Evolutionary conservation across 2,113 vertebrate genomes (phyloP).

Genomic region (Sphyrna mokarran): DNA sequence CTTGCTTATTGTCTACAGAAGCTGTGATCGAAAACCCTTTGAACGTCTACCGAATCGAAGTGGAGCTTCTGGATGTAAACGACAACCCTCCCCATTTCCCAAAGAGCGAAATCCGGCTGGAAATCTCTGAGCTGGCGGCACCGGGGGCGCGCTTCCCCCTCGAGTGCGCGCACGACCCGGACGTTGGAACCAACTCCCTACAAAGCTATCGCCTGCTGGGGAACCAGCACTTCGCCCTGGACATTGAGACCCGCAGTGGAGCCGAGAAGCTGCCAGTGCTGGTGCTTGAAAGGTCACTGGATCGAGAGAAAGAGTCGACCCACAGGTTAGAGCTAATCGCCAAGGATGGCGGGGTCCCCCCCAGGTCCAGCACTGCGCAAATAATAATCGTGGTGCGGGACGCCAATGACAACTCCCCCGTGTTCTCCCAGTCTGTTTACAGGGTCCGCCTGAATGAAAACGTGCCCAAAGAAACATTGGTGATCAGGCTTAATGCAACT

Average conservation of each 20-base stretch:
- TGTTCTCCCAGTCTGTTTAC: slow-evolving; percentile 34
- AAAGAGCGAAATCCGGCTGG: neutral
- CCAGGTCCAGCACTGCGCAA: slow-evolving; percentile 5
- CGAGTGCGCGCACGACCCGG: slow-evolving; percentile 17
- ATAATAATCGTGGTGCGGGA: slow-evolving; percentile 32
- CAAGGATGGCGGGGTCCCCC: slow-evolving; percentile 23
- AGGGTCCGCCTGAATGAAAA: slow-evolving; percentile 29
- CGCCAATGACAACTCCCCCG: slow-evolving; percentile 37
- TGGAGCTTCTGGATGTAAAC: neutral
- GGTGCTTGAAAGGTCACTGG: neutral
- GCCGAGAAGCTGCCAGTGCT: slow-evolving; percentile 24
- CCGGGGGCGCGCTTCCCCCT: slow-evolving; percentile 26
- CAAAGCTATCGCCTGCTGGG: slow-evolving; percentile 16
- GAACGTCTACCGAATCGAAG: slow-evolving; percentile 3
- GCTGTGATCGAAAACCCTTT: slow-evolving; percentile 12
- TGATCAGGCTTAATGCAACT: slow-evolving; percentile 34
- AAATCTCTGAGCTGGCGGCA: neutral
- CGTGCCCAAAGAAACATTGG: slow-evolving; percentile 10
- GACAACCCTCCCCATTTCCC: slow-evolving; percentile 19
- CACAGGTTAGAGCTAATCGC: slow-evolving; percentile 27
- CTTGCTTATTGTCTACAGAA: neutral
- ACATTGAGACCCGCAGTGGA: neutral
- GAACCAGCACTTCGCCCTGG: neutral
- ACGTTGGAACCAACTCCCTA: slow-evolving; percentile 26
- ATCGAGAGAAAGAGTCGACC: slow-evolving; percentile 12